Evolutionary conservation across 2,888 invertebrate genomes (phyloP), one percentile per base, ranked within the genome.

Genomic region (Spilarctia lutea): DNA sequence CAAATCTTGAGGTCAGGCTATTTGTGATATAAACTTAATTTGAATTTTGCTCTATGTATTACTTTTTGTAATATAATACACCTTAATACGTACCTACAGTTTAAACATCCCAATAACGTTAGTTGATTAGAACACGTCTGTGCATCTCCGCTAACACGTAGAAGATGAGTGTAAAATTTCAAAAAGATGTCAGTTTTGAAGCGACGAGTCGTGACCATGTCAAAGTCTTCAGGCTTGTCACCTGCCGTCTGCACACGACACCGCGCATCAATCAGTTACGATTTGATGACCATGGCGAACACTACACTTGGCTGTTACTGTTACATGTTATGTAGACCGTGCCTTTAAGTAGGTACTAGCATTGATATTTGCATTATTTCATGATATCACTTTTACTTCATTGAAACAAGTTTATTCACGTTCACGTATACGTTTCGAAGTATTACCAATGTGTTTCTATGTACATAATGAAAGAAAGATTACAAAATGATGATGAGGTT

Each of bases 121-220:
- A 24, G 35, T 65, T 75, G 72, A 72, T 65, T 45, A 72, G 16
- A 39, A 33, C 60, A 30, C 16, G 35, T 35, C 24, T 16, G 24
- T 48, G 52, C 20, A 33, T 73, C 30, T 73, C 65, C 65, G 60
- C 39, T 20, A 52, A 68, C 30, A 77, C 72, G 60, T 76, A 76
- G 33, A 81, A 83, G 73, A 70, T 65, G 60, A 85, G 92, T 89
- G 85, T 94, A 85, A 73, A 79, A 84, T 94, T 93, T 92, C 94
- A 94, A 93, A 94, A 87, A 88, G 82, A 82, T 82, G 87, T 89
- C 88, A 82, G 84, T 86, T 63, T 82, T 77, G 74, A 88, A 89
- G 92, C 91, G 94, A 92, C 92, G 93, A 93, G 88, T 94, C 94
- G 92, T 93, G 92, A 94, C 93, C 87, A 89, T 83, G 91, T 87